Conservation (phyloP, 2,797 vertebrate genomes). For the Adrianichthys oophorus region DNA sequence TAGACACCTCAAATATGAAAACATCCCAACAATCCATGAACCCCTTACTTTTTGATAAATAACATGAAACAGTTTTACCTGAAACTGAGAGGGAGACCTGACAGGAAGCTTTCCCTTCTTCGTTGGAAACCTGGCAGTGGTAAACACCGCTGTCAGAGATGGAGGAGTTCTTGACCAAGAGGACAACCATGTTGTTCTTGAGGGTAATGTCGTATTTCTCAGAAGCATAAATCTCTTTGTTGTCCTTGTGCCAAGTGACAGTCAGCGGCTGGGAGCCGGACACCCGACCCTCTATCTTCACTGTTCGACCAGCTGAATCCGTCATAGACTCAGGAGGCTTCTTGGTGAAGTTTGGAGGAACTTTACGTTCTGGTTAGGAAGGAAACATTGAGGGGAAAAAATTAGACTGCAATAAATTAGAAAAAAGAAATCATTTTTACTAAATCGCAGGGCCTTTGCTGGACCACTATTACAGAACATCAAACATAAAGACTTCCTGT, state of each 20-base stretch:
- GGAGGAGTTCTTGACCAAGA: slow-evolving; percentile 77
- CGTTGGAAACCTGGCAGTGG: slow-evolving; percentile 87
- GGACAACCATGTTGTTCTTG: slow-evolving; percentile 80
- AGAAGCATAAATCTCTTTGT: slow-evolving; percentile 79
- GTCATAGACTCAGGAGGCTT: slow-evolving; percentile 86
- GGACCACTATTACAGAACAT: not conserved
- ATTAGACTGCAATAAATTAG: slow-evolving; percentile 11
- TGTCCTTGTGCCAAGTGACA: slow-evolving; percentile 89
- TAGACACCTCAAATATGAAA: too few species aligned
- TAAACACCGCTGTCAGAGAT: slow-evolving; percentile 84
- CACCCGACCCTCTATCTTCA: slow-evolving; percentile 88
- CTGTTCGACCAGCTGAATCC: slow-evolving; percentile 84
- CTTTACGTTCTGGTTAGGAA: slow-evolving; percentile 82
- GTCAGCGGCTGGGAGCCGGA: slow-evolving; percentile 90
- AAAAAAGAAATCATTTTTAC: not conserved
- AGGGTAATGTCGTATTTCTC: slow-evolving; percentile 85
- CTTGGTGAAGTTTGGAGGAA: slow-evolving; percentile 90
- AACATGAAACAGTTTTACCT: slow-evolving; percentile 74
- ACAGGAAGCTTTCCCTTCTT: slow-evolving; percentile 86
- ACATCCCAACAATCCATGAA: too few species aligned
- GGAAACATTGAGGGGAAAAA: slow-evolving; percentile 27
- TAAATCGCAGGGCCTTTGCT: slow-evolving; percentile 32
- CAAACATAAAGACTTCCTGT: too few species aligned
- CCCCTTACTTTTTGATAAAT: not conserved
- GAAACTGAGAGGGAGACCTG: slow-evolving; percentile 84